Evolutionary conservation across 2,113 vertebrate genomes (phyloP).

Genomic region (Ophthalmolycus amberensis): DNA sequence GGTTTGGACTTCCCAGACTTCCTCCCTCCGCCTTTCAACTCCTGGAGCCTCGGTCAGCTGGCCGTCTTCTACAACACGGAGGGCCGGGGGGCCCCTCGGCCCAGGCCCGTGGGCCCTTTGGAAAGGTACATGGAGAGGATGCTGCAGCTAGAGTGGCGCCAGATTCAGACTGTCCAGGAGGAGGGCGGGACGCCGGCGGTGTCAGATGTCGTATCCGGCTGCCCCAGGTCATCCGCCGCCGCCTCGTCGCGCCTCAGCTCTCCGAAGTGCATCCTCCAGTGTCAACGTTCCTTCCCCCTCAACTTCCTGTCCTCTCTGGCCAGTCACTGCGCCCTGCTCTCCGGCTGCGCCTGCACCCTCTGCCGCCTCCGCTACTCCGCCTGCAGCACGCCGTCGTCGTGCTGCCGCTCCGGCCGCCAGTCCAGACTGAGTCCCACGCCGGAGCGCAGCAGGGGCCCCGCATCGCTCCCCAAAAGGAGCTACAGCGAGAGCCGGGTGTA

Average conservation of each 20-base stretch:
- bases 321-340: slow-evolving; percentile 59
- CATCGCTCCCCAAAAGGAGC: slow-evolving; percentile 70
- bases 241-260: slow-evolving; percentile 78
- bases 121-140: slow-evolving; percentile 88
- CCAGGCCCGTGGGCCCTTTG: slow-evolving; percentile 78
- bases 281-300: slow-evolving; percentile 82
- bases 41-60: slow-evolving; percentile 89
- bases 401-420: slow-evolving; percentile 63
- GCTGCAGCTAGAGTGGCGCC: slow-evolving; percentile 90
- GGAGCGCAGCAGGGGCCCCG: slow-evolving; percentile 21
- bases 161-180: slow-evolving; percentile 85
- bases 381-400: slow-evolving; percentile 21
- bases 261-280: slow-evolving; percentile 83
- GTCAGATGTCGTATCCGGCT: slow-evolving; percentile 51
- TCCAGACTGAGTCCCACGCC: slow-evolving; percentile 53
- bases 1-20: slow-evolving; percentile 87
- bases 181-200: slow-evolving; percentile 75
- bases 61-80: slow-evolving; percentile 84
- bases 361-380: slow-evolving; percentile 62
- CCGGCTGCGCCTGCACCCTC: slow-evolving; percentile 60
- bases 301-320: slow-evolving; percentile 77
- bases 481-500: slow-evolving; percentile 79
- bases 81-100: slow-evolving; percentile 54
- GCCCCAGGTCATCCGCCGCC: slow-evolving; percentile 67
- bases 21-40: slow-evolving; percentile 90